Evolutionary conservation across 2,797 vertebrate species (phyloP), one percentile per base, ranked within the genome.

Genomic region (Rhinophrynus dorsalis): DNA sequence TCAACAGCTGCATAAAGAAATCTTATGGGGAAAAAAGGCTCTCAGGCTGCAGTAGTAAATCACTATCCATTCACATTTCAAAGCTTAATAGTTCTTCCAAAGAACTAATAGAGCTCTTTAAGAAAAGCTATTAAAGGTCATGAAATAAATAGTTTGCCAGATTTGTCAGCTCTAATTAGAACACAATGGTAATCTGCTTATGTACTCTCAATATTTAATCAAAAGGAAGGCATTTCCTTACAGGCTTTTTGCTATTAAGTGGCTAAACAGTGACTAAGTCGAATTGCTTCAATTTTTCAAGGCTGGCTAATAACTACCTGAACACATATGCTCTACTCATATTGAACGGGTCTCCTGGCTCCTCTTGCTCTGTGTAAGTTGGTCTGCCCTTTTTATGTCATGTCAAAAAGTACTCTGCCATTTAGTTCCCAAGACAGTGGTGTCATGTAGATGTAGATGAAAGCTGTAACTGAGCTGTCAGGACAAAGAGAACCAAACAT

Each of bases 31-130:
- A 30, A 32, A 23, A 26, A 18, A 42, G 3, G 35, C 6, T 57
- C 12, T 57, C 2, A 15, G 15, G 15, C 18, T 32, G 27, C 17
- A 23, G 37, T 27, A 30, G 29, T 65, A 52, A 65, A 66, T 58
- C 68, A 72, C 62, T 45, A 48, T 40, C 26, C 3, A 40, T 57
- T 64, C 18, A 1, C 44, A 64, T 65, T 72, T 57, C 20, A 51
- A 26, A 42, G 20, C 33, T 72, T 58, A 72, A 65, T 44, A 59
- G 54, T 51, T 62, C 33, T 72, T 58, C 56, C 42, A 48, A 64
- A 64, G 17, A 30, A 57, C 44, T 72, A 72, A 72, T 72, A 59
- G 69, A 32, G 35, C 54, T 65, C 44, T 72, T 59, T 65, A 72
- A 17, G 18, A 37, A 18, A 72, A 65, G 54, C 61, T 66, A 66